Evolutionary conservation across 1,140 invertebrate species (phyloP).

Genomic region (Drosophila melanogaster): Release_6_plus_ISO1_MT NT_033779.5:5700501-5701000

Average conservation of each 20-base stretch:
- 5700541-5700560: too few species aligned
- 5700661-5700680: slow-evolving; percentile 76
- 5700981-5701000: slow-evolving; percentile 58
- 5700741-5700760: slow-evolving; percentile 31
- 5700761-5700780: slow-evolving; percentile 15
- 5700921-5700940: slow-evolving; percentile 28
- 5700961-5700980: slow-evolving; percentile 17
- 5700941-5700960: slow-evolving; percentile 46
- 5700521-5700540: too few species aligned
- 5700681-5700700: slow-evolving; percentile 76
- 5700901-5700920: slow-evolving; percentile 61
- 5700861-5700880: slow-evolving; percentile 80
- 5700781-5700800: slow-evolving; percentile 44
- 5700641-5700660: slow-evolving; percentile 64
- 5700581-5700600: too few species aligned
- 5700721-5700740: slow-evolving; percentile 78
- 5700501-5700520: too few species aligned
- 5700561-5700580: too few species aligned
- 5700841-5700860: slow-evolving; percentile 43
- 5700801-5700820: slow-evolving; percentile 74
- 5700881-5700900: slow-evolving; percentile 76
- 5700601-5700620: too few species aligned
- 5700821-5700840: slow-evolving; percentile 75
- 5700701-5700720: slow-evolving; percentile 75
- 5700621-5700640: slow-evolving; percentile 39